Evolutionary conservation across 2,113 vertebrate species (phyloP).

Genomic region (Butorides virescens): DNA sequence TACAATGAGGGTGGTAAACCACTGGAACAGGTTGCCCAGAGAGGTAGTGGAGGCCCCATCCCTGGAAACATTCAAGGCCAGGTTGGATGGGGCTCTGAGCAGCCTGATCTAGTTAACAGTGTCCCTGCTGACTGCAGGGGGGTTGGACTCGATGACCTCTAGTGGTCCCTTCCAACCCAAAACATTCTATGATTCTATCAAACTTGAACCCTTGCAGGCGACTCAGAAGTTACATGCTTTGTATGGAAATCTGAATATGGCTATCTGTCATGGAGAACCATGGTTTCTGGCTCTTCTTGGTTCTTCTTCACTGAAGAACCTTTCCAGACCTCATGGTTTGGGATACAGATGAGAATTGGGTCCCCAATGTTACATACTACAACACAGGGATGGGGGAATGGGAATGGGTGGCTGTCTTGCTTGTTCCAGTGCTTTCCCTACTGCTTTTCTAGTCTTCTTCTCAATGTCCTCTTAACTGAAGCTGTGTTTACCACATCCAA

Average conservation of each 20-base stretch:
- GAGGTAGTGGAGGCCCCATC: too few species aligned
- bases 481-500: background rate
- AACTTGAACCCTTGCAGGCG: background rate
- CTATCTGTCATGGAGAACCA: fast-evolving
- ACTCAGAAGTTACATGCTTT: fast-evolving
- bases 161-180: too few species aligned
- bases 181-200: too few species aligned
- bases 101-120: too few species aligned
- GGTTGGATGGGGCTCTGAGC: too few species aligned
- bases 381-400: fast-evolving
- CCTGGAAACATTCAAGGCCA: too few species aligned
- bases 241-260: background rate
- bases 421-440: background rate
- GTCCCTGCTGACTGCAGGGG: too few species aligned
- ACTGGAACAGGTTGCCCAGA: too few species aligned
- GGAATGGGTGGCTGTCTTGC: background rate
- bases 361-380: too few species aligned
- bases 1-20: too few species aligned
- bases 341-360: background rate
- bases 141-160: too few species aligned
- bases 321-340: background rate
- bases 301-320: background rate
- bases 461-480: background rate
- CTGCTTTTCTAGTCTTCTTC: too few species aligned
- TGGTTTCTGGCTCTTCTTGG: background rate